Conservation (phyloP, 2,888 invertebrate genomes). For the Hipparchia sbordonii region DNA sequence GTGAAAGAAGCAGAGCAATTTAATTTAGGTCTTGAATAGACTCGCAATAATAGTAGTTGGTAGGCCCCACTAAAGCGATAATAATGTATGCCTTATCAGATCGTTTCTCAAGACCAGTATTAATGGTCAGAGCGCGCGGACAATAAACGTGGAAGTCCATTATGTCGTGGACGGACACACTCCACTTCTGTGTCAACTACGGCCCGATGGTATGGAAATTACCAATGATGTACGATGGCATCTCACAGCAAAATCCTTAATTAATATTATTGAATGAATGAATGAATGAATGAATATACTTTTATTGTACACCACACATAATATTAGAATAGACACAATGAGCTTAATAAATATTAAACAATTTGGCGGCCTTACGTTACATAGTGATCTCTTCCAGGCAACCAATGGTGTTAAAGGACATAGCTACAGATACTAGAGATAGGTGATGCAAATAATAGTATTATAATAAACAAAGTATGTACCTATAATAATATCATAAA, state of each 20-base stretch:
- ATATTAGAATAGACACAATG: too few species aligned
- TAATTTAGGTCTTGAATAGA: constrained; percentile 9
- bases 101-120: constrained; percentile 34
- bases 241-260: not conserved
- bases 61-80: constrained; percentile 14
- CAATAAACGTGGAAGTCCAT: constrained; percentile 39
- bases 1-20: not conserved
- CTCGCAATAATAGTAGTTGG: constrained; percentile 10
- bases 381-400: too few species aligned
- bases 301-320: too few species aligned
- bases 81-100: constrained; percentile 31
- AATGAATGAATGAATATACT: too few species aligned
- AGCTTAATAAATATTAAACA: too few species aligned
- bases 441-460: too few species aligned
- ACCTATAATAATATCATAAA: too few species aligned
- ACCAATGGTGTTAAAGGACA: too few species aligned
- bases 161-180: constrained; percentile 37
- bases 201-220: constrained; percentile 5
- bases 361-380: too few species aligned
- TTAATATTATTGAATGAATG: not conserved
- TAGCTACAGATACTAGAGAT: too few species aligned
- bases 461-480: too few species aligned
- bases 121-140: constrained; percentile 37
- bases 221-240: not conserved
- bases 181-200: constrained; percentile 25